phyloP scores from a whole-genome alignment of 2,113 vertebrate species.

The Neogobius melanostomus region DNA sequence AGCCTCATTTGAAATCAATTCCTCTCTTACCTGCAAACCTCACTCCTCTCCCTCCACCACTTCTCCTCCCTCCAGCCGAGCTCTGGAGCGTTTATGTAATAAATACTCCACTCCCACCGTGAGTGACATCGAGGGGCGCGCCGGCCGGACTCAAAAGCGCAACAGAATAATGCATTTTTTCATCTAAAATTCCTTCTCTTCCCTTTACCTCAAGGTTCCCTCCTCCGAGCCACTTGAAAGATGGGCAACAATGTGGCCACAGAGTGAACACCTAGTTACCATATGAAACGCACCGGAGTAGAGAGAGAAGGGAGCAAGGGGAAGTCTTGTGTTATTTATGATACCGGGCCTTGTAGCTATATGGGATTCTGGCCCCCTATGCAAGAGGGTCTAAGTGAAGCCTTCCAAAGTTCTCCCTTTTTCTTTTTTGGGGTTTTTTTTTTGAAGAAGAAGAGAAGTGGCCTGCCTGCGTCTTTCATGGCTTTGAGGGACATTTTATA shows the following conservation, averaged over 20 bases:
- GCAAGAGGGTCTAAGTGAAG: slow-evolving; percentile 63
- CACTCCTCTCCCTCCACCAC: slow-evolving; percentile 30
- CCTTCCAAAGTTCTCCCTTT: slow-evolving; percentile 58
- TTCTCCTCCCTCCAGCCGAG: slow-evolving; percentile 42
- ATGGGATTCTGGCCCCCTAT: slow-evolving; percentile 69
- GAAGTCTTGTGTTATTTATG: slow-evolving; percentile 81
- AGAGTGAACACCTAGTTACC: slow-evolving; percentile 82
- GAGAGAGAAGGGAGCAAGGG: slow-evolving; percentile 56
- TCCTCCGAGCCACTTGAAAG: slow-evolving; percentile 79
- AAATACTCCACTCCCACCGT: slow-evolving; percentile 72
- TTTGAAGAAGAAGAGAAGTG: slow-evolving; percentile 66
- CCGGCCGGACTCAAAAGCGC: slow-evolving; percentile 42
- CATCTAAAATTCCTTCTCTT: slow-evolving; percentile 82
- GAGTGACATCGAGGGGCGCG: slow-evolving; percentile 43
- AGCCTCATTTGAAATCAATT: slow-evolving; percentile 2
- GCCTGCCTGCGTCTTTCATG: slow-evolving; percentile 61
- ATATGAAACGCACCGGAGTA: slow-evolving; percentile 81
- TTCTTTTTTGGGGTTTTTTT: slow-evolving; percentile 61
- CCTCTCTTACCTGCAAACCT: slow-evolving; percentile 16
- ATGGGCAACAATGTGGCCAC: slow-evolving; percentile 78
- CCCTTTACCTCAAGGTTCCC: slow-evolving; percentile 78
- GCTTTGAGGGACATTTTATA: slow-evolving; percentile 75
- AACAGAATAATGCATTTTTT: slow-evolving; percentile 79
- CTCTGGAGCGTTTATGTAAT: slow-evolving; percentile 74
- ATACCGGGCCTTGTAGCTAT: slow-evolving; percentile 76